Evolutionary conservation across 1,140 invertebrate species (phyloP), one percentile per base, ranked within the genome.

Genomic region (Drosophila carrolli): DNA sequence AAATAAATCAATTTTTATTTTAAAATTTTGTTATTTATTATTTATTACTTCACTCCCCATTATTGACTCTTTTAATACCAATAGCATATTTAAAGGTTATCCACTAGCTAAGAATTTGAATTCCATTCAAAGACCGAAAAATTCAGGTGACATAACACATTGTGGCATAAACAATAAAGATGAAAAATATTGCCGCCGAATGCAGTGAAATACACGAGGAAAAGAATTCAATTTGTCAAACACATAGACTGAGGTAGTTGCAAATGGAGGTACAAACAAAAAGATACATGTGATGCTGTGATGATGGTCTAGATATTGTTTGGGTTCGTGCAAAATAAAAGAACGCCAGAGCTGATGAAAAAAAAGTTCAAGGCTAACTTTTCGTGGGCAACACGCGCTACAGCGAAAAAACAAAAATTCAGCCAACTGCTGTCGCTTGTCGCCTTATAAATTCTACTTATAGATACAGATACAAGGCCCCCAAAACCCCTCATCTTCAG

Each of bases 321-420:
- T 73, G 41, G 68, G 27, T 57, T 59, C 41, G 55, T 44, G 66
- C 51, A 68, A 76, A 62, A 86, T 53, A 78, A 80, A 70, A 76
- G 46, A 67, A 29, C 37, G 13, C n/a, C 19, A 9, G 16, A 70
- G 50, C 56, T 32, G 46, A 51, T 51, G 37, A 73, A 74, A 86
- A 86, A 88, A 86, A 86, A 88, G 83, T 88, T 88, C 83, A 88
- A 88, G 83, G 83, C 83, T 77, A 83, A 62, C 50, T 67, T 62
- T 75, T 74, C 41, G 84, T 89, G 61, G 73, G 76, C 72, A 89
- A 77, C 79, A 81, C 43, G 73, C 60, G 76, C 76, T 55, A 76
- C 61, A 41, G 23, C 40, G 13, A 37, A 19, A 44, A 78, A 51
- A 57, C 16, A 74, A 54, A 63, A 37, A 56, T 41, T 55, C 14